These are phyloP conservation scores for Hyposoter didymator DNA, from an alignment of 2,888 invertebrate genomes.

Conservation along the genomic window DNA sequence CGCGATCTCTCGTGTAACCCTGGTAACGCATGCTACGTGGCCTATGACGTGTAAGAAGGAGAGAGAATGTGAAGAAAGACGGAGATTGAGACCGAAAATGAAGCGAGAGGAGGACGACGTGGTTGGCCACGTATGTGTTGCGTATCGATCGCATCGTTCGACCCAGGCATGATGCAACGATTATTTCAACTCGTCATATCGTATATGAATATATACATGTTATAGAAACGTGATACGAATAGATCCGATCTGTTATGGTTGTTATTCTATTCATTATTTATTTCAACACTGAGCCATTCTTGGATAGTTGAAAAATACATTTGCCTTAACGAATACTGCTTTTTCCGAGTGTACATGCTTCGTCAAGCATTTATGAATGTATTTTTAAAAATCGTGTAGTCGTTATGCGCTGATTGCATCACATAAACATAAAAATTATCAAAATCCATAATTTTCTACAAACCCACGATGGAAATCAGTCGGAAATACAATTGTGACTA, in stretches of 20 bases:
- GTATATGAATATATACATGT: not conserved
- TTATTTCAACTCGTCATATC: constrained; percentile 45
- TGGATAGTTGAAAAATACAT: not conserved
- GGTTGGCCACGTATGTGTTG: constrained; percentile 60
- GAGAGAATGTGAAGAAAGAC: not conserved
- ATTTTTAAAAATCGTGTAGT: not conserved
- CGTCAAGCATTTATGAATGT: not conserved
- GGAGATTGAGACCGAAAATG: constrained; percentile 16
- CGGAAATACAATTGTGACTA: not conserved
- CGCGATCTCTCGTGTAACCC: constrained; percentile 57
- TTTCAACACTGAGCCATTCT: not conserved
- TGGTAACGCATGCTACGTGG: constrained; percentile 55
- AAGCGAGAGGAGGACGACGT: constrained; percentile 6
- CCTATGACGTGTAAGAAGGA: constrained; percentile 9
- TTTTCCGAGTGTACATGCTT: not conserved
- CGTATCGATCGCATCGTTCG: constrained; percentile 62
- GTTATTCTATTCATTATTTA: not conserved
- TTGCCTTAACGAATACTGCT: not conserved
- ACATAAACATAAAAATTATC: not conserved
- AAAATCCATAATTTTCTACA: not conserved
- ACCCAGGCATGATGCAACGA: constrained; percentile 62
- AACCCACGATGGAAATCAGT: not conserved
- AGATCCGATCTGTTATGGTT: not conserved
- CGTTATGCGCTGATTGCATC: not conserved
- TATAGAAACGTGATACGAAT: constrained; percentile 25